Evolutionary conservation across 2,888 invertebrate species (phyloP).

Genomic region (Ligdia adustata): DNA sequence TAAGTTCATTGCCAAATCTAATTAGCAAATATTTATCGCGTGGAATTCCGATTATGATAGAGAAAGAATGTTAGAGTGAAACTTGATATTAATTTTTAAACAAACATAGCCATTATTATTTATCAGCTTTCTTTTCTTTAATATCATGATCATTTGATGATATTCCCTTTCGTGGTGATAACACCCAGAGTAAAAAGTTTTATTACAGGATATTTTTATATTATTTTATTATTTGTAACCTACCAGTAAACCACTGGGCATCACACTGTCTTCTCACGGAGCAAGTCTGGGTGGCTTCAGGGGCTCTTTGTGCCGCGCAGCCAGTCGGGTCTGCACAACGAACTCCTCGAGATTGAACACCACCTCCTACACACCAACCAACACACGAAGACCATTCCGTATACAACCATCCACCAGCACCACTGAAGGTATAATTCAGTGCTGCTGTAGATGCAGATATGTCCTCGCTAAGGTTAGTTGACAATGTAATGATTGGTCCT

Average conservation of each 20-base stretch:
- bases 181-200: too few relatives aligned
- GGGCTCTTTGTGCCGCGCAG: constrained; percentile 83
- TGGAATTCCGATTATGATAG: background rate
- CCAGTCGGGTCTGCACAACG: constrained; percentile 88
- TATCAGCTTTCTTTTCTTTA: too few relatives aligned
- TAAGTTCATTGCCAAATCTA: constrained; percentile 20
- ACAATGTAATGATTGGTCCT: constrained; percentile 67
- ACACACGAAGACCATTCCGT: constrained; percentile 89
- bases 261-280: constrained; percentile 87
- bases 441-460: constrained; percentile 53
- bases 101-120: too few relatives aligned
- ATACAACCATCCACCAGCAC: constrained; percentile 82
- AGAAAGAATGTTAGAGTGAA: background rate
- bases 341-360: constrained; percentile 89
- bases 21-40: constrained; percentile 4
- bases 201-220: too few relatives aligned
- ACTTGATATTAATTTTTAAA: background rate
- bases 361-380: constrained; percentile 88
- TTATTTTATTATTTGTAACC: constrained; percentile 20
- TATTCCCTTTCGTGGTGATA: too few relatives aligned
- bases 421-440: constrained; percentile 63
- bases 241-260: constrained; percentile 93
- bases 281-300: constrained; percentile 87
- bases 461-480: constrained; percentile 62
- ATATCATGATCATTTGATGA: too few relatives aligned